phyloP scores from a whole-genome alignment of 2,797 vertebrate genomes.

The Acrossocheilus wenchowensis region DNA sequence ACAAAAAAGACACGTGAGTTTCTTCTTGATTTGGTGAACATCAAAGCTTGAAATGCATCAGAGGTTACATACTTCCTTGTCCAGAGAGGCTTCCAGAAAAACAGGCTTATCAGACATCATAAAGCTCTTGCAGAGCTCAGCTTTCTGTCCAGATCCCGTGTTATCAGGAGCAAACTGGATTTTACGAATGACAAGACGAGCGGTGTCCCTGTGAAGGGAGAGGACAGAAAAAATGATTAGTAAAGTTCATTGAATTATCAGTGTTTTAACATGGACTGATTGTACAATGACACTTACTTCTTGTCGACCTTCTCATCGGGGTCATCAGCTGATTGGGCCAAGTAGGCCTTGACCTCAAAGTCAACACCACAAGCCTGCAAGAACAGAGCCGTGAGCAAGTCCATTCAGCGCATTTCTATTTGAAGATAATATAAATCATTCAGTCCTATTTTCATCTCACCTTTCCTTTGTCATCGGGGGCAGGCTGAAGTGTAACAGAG shows the following conservation, averaged over 20 bases:
- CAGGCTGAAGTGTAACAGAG: conserved; percentile 88
- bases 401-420: background rate
- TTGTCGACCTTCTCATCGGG: conserved; percentile 88
- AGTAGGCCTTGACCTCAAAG: conserved; percentile 89
- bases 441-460: conserved; percentile 64
- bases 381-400: background rate
- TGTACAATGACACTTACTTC: conserved; percentile 74
- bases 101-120: conserved; percentile 93
- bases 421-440: background rate
- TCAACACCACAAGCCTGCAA: conserved; percentile 88
- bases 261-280: background rate
- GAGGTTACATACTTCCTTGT: conserved; percentile 80
- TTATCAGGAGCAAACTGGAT: conserved; percentile 84
- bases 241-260: background rate
- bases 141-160: conserved; percentile 75
- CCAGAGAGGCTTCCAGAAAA: conserved; percentile 84
- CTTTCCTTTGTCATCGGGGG: conserved; percentile 87
- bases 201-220: conserved; percentile 80
- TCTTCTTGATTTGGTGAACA: background rate
- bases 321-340: conserved; percentile 77
- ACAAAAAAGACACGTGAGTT: conserved; percentile 10
- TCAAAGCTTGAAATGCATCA: background rate
- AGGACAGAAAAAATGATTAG: background rate
- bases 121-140: conserved; percentile 86
- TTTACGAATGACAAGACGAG: conserved; percentile 87